Evolutionary conservation across 2,113 vertebrate species (phyloP).

Genomic region (Callithrix jacchus): DNA sequence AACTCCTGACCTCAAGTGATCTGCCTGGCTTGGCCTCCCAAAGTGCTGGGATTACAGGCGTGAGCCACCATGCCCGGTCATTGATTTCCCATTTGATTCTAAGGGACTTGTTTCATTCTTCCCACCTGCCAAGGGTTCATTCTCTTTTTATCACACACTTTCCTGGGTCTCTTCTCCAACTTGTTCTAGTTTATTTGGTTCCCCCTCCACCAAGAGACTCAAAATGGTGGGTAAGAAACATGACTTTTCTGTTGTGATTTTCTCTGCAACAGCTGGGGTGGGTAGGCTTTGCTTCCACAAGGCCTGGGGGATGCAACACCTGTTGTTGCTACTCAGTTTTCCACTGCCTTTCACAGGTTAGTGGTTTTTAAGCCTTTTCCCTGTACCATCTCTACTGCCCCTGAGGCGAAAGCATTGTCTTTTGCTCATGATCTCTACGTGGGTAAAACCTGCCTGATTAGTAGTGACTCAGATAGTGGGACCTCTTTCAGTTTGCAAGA

Average conservation of each 20-base stretch:
- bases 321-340: conserved; percentile 69
- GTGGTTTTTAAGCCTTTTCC: conserved; percentile 55
- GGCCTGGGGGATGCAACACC: conserved; percentile 53
- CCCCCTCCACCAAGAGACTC: not conserved
- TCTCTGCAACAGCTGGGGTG: conserved; percentile 61
- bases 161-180: not conserved
- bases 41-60: no score
- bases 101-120: conserved; percentile 23
- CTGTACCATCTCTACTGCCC: not conserved
- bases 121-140: not conserved
- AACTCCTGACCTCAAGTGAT: not conserved
- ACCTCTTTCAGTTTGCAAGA: conserved; percentile 32
- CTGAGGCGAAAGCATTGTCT: not conserved
- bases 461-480: conserved; percentile 13
- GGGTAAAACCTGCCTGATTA: conserved; percentile 1
- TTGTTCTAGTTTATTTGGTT: conserved; percentile 42
- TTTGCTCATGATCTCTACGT: conserved; percentile 21
- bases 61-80: no score
- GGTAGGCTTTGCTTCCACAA: conserved; percentile 29
- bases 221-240: not conserved
- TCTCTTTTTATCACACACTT: not conserved
- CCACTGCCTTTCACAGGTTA: conserved; percentile 52
- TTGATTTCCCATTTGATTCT: conserved; percentile 26
- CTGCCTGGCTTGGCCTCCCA: not conserved
- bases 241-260: conserved; percentile 50